A percentile compares a stretch with the other conserved stretches of the same genome.
Evolutionary conservation across 2,113 vertebrate species (phyloP).

Genomic region (Crotalus horridus): DNA sequence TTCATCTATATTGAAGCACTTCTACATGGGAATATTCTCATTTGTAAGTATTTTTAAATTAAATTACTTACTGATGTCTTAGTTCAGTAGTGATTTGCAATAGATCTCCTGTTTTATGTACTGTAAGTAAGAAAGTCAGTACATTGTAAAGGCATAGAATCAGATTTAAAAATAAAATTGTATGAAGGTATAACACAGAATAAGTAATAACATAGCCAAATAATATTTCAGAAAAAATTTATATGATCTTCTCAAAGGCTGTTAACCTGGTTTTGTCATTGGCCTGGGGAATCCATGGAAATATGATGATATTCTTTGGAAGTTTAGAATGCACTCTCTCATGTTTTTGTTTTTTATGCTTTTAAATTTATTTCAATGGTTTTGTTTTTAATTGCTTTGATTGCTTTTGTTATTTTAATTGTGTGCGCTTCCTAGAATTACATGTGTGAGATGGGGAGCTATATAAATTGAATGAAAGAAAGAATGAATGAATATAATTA

Average conservation of each 20-base stretch:
- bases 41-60: neutral
- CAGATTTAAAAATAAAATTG: neutral
- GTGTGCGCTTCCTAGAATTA: neutral
- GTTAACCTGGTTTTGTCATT: neutral
- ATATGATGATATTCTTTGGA: neutral
- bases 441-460: neutral
- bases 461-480: neutral
- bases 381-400: neutral
- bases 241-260: neutral
- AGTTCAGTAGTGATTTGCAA: neutral
- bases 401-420: neutral
- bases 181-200: neutral
- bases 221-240: neutral
- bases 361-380: neutral
- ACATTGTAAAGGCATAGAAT: neutral
- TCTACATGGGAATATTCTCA: neutral
- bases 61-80: neutral
- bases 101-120: neutral
- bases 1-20: neutral
- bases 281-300: neutral
- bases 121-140: neutral
- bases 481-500: neutral
- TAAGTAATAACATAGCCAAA: neutral
- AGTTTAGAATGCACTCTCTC: neutral
- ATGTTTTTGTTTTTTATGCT: neutral